These are phyloP conservation scores for Saxidomus purpurata DNA, from an alignment of 1,140 invertebrate genomes.

Conservation along the genomic window DNA sequence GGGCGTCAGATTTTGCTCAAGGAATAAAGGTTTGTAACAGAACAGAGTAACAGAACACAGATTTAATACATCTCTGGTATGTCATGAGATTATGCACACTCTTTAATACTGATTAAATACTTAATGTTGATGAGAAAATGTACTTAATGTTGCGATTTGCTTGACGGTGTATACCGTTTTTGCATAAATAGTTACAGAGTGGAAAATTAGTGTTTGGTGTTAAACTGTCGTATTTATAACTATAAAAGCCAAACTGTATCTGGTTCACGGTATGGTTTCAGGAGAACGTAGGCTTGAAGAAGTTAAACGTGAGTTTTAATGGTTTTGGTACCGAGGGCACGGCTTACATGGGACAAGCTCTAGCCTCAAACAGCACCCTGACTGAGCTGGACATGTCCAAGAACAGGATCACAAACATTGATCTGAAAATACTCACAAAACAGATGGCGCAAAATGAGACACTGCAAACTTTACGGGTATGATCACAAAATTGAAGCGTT, in stretches of 20 bases:
- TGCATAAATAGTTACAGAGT: too few relatives aligned
- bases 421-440: conserved; percentile 62
- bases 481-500: background rate
- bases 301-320: conserved; percentile 74
- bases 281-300: conserved; percentile 76
- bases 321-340: conserved; percentile 77
- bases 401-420: conserved; percentile 75
- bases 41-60: too few relatives aligned
- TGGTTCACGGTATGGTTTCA: conserved; percentile 27
- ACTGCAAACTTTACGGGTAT: conserved; percentile 72
- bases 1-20: conserved; percentile 63
- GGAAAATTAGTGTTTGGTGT: too few relatives aligned
- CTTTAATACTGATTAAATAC: too few relatives aligned
- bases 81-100: too few relatives aligned
- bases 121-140: too few relatives aligned
- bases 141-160: too few relatives aligned
- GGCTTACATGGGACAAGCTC: conserved; percentile 67
- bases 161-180: too few relatives aligned
- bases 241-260: too few relatives aligned
- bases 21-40: conserved; percentile 68
- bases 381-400: conserved; percentile 76
- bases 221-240: too few relatives aligned
- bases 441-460: conserved; percentile 71
- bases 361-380: conserved; percentile 73
- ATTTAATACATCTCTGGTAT: too few relatives aligned